Percentiles rank a stretch among this genome's conserved stretches.
These are phyloP conservation scores for Heliothis subflexa DNA, from an alignment of 1,140 invertebrate genomes.

Conservation along the genomic window DNA sequence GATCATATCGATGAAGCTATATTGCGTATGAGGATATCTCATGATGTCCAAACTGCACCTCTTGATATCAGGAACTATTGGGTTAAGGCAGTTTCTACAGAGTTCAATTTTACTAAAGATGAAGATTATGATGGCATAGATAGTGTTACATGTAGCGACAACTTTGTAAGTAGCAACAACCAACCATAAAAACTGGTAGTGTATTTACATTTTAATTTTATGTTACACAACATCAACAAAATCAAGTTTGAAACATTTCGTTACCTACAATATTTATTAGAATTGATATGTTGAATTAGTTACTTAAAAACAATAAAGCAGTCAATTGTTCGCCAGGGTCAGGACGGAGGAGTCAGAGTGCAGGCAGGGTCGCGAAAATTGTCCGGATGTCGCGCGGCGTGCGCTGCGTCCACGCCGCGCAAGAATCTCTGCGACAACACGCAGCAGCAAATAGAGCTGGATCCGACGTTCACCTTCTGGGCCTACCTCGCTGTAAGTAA, in stretches of 20 bases:
- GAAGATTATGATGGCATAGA: slow-evolving; percentile 67
- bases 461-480: slow-evolving; percentile 91
- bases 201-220: background rate
- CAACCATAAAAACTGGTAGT: background rate
- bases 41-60: slow-evolving; percentile 61
- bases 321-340: slow-evolving; percentile 40
- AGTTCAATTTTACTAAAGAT: slow-evolving; percentile 63
- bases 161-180: slow-evolving; percentile 52
- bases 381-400: slow-evolving; percentile 75
- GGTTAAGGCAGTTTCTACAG: slow-evolving; percentile 64
- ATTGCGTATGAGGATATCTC: slow-evolving; percentile 67
- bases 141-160: slow-evolving; percentile 67
- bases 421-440: slow-evolving; percentile 88
- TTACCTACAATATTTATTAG: background rate
- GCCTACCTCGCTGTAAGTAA: slow-evolving; percentile 88
- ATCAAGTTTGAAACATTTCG: background rate
- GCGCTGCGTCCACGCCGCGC: slow-evolving; percentile 87
- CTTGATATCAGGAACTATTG: slow-evolving; percentile 66
- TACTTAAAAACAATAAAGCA: background rate
- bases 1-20: slow-evolving; percentile 50
- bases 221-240: background rate
- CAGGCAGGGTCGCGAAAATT: slow-evolving; percentile 62
- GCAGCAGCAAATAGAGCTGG: slow-evolving; percentile 87
- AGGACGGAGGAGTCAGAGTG: slow-evolving; percentile 59
- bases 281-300: background rate